Evolutionary conservation across 1,140 invertebrate species (phyloP), one percentile per base, ranked within the genome.

Genomic region (Arion vulgaris): DNA sequence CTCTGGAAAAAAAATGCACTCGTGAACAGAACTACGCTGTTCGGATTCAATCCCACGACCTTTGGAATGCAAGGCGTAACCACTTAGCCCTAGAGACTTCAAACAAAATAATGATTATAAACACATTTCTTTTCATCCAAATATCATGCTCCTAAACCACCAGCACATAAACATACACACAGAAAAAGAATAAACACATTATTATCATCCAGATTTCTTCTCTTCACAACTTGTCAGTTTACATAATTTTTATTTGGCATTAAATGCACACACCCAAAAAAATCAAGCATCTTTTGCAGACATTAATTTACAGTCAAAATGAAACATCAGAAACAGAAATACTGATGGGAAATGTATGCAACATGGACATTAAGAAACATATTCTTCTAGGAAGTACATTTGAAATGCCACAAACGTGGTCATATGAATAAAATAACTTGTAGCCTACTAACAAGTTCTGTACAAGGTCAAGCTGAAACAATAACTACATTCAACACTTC

Each of bases 291-390:
- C 26, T 57, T 2, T 57, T 57, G 53, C 26, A 23, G 53, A 57
- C 53, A 57, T 57, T 57, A 32, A 66, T 66, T 66, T 66, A 66
- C 62, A 66, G 62, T 32, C 62, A 66, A 66, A 66, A 9, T 32
- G n/a, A 66, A 66, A 32, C 28, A 66, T 66, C n/a, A 7, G 62
- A 66, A 32, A 32, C 62, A 32, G 62, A 66, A 66, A 66, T 66
- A 66, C 62, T 66, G 62, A 66, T 66, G 62, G 62, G n/a, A 66
- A 66, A 66, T 23, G 19, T 66, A 13, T 66, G 62, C 28, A 28
- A 66, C 62, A 34, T 17, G n/a, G n/a, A 66, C 28, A 5, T 11
- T 32, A 66, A 32, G 62, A 66, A 66, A 32, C 28, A 32, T 66
- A 0, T 66, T 17, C 28, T 7, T 28, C 28, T 11, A 34, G 53